phyloP scores from a whole-genome alignment of 2,113 vertebrate genomes.

The Ifrita kowaldi region DNA sequence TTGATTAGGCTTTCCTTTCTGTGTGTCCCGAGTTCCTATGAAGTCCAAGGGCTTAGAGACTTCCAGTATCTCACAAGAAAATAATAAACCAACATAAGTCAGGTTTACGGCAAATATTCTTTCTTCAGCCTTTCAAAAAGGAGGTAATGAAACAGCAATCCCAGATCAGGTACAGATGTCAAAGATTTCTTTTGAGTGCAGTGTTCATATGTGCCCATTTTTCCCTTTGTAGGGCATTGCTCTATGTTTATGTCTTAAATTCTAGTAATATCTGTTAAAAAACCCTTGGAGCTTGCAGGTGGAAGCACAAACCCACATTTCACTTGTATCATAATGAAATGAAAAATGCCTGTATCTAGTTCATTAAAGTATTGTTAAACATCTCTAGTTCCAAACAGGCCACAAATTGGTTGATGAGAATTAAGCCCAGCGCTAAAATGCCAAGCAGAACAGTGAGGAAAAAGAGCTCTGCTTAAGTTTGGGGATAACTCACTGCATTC shows the following conservation, averaged over 20 bases:
- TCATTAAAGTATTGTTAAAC: background rate
- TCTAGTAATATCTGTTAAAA: background rate
- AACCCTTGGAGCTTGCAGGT: background rate
- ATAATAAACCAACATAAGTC: background rate
- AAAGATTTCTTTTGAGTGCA: background rate
- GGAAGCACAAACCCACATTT: background rate
- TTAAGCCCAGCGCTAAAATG: background rate
- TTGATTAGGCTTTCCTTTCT: background rate
- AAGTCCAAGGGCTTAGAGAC: background rate
- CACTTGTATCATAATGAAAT: background rate
- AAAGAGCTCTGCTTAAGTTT: background rate
- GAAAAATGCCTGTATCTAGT: background rate
- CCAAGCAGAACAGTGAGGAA: background rate
- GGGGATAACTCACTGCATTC: background rate
- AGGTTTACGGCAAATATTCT: background rate
- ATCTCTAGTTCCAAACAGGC: background rate
- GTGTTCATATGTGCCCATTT: background rate
- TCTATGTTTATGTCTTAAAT: background rate
- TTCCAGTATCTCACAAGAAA: background rate
- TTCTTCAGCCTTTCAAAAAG: background rate
- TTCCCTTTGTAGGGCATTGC: background rate
- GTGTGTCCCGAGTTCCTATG: background rate
- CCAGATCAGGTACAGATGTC: background rate
- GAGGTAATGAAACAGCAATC: background rate
- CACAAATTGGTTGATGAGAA: background rate